These are phyloP conservation scores for Drosophila austrosaltans DNA, from an alignment of 2,888 invertebrate genomes.

Conservation along the genomic window DNA sequence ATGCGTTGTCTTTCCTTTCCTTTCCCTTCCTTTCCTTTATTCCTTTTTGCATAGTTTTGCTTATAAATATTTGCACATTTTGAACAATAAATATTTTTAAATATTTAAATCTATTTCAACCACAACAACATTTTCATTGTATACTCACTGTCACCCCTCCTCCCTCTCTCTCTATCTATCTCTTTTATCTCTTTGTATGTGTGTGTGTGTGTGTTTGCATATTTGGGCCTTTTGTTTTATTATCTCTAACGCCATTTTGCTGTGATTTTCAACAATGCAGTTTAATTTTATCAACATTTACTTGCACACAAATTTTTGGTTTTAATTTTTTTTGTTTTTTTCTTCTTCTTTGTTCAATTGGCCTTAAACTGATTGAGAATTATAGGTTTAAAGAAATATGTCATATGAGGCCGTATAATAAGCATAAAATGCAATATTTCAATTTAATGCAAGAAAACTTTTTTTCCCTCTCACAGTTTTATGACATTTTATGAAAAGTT, in stretches of 20 bases:
- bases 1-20: neutral
- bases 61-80: slow-evolving; percentile 70
- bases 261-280: slow-evolving; percentile 70
- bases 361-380: neutral
- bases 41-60: slow-evolving; percentile 59
- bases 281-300: slow-evolving; percentile 66
- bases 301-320: slow-evolving; percentile 18
- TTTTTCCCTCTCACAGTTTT: too few species aligned
- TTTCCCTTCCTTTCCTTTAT: slow-evolving; percentile 15
- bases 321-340: neutral
- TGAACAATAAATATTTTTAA: slow-evolving; percentile 71
- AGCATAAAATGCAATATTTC: too few species aligned
- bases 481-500: too few species aligned
- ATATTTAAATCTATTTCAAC: slow-evolving; percentile 66
- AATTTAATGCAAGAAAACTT: too few species aligned
- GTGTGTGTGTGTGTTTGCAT: neutral
- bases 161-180: slow-evolving; percentile 14
- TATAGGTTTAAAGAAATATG: neutral
- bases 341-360: neutral
- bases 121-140: slow-evolving; percentile 44
- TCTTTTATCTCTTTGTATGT: neutral
- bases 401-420: too few species aligned
- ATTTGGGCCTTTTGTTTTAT: slow-evolving; percentile 51
- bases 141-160: neutral
- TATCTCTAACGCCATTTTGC: slow-evolving; percentile 66